Evolutionary conservation across 2,797 vertebrate genomes (phyloP).

Genomic region (Alfaro cultratus): DNA sequence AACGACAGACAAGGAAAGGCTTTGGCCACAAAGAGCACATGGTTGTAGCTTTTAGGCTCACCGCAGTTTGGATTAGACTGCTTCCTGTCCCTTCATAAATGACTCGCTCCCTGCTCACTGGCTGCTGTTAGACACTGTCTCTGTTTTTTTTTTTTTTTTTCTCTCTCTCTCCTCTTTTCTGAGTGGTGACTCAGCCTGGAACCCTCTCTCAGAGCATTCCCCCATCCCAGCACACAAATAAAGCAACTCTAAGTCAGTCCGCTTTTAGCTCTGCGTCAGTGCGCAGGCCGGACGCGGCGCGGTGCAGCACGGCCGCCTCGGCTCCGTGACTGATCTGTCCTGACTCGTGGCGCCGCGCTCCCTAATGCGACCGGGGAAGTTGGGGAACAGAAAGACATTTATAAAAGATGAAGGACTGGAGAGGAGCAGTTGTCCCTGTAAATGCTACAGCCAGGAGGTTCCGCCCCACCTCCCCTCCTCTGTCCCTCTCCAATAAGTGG

Average conservation of each 20-base stretch:
- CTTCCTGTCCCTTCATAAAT: constrained; percentile 36
- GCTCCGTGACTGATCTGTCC: constrained; percentile 73
- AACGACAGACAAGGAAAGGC: constrained; percentile 29
- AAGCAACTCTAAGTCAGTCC: constrained; percentile 52
- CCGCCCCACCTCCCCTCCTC: constrained; percentile 46
- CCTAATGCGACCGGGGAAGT: constrained; percentile 62
- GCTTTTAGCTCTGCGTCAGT: constrained; percentile 73
- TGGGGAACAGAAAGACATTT: constrained; percentile 64
- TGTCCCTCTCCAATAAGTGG: constrained; percentile 73
- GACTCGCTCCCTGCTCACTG: constrained; percentile 18
- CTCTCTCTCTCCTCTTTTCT: constrained; percentile 6
- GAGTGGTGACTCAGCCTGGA: constrained; percentile 60
- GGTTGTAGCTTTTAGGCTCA: constrained; percentile 40
- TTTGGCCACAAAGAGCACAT: constrained; percentile 39
- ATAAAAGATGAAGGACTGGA: constrained; percentile 81
- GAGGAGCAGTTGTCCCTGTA: constrained; percentile 74
- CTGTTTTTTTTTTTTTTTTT: constrained; percentile 16
- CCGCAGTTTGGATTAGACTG: constrained; percentile 36
- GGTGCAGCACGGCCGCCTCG: constrained; percentile 8
- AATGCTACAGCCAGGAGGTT: constrained; percentile 66
- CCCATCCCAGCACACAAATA: constrained; percentile 64
- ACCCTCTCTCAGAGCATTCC: constrained; percentile 60
- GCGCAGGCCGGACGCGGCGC: constrained; percentile 33
- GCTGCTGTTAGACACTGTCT: constrained; percentile 55
- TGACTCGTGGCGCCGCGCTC: constrained; percentile 58